phyloP scores from a whole-genome alignment of 2,797 vertebrate genomes.

The Falco berigora region DNA sequence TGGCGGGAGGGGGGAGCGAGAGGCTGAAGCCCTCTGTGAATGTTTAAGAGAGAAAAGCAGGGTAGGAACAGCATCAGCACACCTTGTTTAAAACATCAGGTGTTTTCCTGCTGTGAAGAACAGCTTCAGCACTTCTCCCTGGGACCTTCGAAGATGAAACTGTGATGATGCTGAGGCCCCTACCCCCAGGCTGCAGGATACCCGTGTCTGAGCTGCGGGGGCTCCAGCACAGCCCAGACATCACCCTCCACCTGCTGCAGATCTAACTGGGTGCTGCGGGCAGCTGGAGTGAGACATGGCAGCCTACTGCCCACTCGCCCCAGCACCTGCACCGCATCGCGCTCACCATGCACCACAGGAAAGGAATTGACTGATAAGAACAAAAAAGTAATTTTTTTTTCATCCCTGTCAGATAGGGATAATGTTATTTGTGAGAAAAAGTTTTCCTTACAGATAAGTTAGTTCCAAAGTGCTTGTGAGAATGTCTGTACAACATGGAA shows the following conservation, averaged over 20 bases:
- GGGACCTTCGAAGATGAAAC: neutral
- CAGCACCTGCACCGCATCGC: neutral
- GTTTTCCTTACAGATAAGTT: neutral
- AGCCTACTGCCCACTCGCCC: neutral
- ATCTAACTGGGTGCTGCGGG: no score
- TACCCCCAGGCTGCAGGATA: accelerated
- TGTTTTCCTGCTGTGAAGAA: neutral
- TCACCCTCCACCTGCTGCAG: neutral
- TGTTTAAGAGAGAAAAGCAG: neutral
- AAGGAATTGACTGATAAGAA: neutral
- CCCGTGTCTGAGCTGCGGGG: accelerated
- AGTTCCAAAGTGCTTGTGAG: neutral
- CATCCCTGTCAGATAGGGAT: neutral
- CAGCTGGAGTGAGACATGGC: neutral
- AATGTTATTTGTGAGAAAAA: neutral
- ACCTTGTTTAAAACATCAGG: neutral
- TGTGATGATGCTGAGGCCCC: neutral
- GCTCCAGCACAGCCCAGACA: neutral
- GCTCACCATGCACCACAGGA: accelerated
- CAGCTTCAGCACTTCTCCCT: neutral
- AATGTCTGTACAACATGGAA: neutral
- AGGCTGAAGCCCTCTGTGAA: neutral
- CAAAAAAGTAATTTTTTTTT: neutral
- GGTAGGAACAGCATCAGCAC: neutral
- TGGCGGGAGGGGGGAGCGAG: neutral